A percentile compares a stretch with the other conserved stretches of the same genome.
Conservation (phyloP, 2,113 vertebrate genomes). For the Dolichallabes microphthalmus region DNA sequence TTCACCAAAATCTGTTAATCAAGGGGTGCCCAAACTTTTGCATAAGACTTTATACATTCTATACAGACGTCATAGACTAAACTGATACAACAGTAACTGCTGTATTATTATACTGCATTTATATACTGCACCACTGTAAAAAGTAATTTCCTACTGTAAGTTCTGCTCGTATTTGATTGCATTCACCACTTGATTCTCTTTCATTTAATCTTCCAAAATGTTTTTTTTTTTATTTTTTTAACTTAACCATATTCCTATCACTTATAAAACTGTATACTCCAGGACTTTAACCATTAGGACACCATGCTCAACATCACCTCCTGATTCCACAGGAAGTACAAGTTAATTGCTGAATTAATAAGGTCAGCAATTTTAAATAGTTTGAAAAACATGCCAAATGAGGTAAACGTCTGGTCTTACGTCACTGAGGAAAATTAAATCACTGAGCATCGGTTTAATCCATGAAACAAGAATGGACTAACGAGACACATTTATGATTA, state of each 20-base stretch:
- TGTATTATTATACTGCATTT: neutral
- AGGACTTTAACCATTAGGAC: neutral
- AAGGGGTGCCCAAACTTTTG: neutral
- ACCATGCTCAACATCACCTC: neutral
- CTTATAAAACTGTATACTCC: neutral
- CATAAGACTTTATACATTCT: neutral
- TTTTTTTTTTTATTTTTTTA: neutral
- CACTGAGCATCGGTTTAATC: neutral
- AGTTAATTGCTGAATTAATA: neutral
- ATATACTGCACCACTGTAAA: neutral
- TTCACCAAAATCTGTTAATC: too few species aligned
- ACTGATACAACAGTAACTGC: neutral
- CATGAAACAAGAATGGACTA: neutral
- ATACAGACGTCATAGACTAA: neutral
- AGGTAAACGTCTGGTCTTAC: neutral
- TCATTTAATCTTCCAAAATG: neutral
- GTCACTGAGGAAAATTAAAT: conserved; percentile 26
- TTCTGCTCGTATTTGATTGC: neutral
- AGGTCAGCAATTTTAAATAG: neutral
- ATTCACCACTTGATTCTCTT: neutral
- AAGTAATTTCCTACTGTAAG: neutral
- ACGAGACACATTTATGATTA: conserved; percentile 16
- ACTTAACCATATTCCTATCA: neutral
- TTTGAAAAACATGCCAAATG: neutral
- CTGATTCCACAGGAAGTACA: neutral